Evolutionary conservation across 2,113 vertebrate species (phyloP), one percentile per base, ranked within the genome.

Genomic region (Atlantisia rogersi): DNA sequence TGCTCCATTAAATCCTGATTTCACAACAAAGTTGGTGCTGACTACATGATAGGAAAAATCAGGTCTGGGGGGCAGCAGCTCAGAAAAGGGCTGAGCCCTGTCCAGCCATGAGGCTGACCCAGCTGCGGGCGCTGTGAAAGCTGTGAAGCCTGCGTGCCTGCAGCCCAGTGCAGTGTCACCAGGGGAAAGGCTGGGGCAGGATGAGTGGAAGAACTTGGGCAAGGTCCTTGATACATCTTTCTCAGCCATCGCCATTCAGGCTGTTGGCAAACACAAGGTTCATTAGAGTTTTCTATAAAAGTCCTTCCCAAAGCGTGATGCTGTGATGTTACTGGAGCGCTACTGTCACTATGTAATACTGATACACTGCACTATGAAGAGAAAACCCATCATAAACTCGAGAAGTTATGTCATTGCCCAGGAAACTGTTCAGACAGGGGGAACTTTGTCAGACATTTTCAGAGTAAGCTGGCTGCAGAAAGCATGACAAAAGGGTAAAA

Each of bases 391-490:
- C 11, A 3, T 29, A 31, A 55, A 26, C 0, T 0, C 39, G 60
- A 77, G 46, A 50, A 83, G 39, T 52, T 75, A 26, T 3, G 15
- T 60, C n/a, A 60, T 92, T 71, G 32, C 25, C 74, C 82, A 88
- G 93, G 80, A 93, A 92, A 78, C 82, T 37, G 8, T 55, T 70
- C 82, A 92, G 95, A 96, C 79, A 50, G 31, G 11, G 32, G 77
- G 31, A 88, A 37, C 42, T 85, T 42, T 52, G 24, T 80, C 82
- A 93, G 88, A 64, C n/a, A n/a, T 71, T 94, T 95, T 65, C 46
- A 73, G 39, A 35, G 59, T 26, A 77, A 67, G 20, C n/a, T 63
- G 50, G n/a, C 75, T 63, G 52, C 82, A 93, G 68, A 94, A 93
- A 88, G 46, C 20, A 3, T 67, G 56, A 77, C 40, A 59, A 80